Conservation (phyloP, 2,113 vertebrate species). For the Coptodon rendalli region DNA sequence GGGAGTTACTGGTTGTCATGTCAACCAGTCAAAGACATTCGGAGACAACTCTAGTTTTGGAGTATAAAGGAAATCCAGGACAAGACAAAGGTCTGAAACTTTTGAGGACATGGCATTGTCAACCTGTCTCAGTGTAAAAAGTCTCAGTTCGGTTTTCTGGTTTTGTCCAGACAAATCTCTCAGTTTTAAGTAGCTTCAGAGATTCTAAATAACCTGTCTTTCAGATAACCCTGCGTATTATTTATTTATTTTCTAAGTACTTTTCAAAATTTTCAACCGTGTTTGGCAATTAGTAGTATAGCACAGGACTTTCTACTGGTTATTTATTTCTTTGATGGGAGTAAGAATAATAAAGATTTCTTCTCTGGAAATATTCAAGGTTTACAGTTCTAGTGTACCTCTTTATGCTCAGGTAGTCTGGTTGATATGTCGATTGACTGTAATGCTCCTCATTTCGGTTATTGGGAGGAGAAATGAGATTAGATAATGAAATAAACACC, state of each 20-base stretch:
- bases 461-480: background rate
- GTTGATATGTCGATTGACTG: background rate
- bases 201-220: background rate
- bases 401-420: constrained; percentile 36
- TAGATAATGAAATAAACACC: background rate
- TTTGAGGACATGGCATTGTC: background rate
- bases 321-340: constrained; percentile 17
- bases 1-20: background rate
- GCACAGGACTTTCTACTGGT: constrained; percentile 4
- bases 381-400: constrained; percentile 26
- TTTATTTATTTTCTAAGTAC: constrained; percentile 6
- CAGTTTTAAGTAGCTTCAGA: background rate
- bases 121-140: background rate
- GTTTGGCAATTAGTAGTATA: background rate
- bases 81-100: background rate
- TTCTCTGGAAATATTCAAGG: background rate
- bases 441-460: background rate
- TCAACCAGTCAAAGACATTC: background rate
- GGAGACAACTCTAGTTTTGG: background rate
- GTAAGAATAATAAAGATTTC: background rate
- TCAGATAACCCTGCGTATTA: background rate
- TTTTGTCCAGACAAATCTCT: background rate
- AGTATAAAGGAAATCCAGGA: background rate
- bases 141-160: background rate
- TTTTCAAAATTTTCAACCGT: background rate